Percentiles rank a stretch among this genome's conserved stretches.
These are phyloP conservation scores for Centropyge bicolor DNA, from an alignment of 2,797 vertebrate species.

Conservation along the genomic window DNA sequence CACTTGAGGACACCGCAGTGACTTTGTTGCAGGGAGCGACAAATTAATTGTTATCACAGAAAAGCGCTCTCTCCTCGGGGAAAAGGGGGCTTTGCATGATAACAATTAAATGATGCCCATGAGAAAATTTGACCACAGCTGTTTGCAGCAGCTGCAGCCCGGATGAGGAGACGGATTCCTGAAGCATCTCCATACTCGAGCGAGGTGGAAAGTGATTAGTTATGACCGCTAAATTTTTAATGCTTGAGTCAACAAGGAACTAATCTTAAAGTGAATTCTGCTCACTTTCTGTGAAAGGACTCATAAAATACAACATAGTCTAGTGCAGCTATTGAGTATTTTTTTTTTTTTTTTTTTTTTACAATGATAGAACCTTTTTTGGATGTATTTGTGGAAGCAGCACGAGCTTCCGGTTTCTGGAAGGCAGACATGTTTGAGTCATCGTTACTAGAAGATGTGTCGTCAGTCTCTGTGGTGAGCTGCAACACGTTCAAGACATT, in stretches of 20 bases:
- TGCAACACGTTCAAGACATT: too few relatives aligned
- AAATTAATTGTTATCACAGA: slow-evolving; percentile 51
- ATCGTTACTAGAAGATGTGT: too few relatives aligned
- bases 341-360: too few relatives aligned
- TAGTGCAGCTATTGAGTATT: not conserved
- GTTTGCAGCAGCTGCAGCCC: slow-evolving; percentile 59
- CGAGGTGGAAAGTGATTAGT: slow-evolving; percentile 17
- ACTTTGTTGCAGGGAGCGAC: slow-evolving; percentile 56
- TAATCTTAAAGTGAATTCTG: not conserved
- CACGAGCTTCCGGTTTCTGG: not conserved
- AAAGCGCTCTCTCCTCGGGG: slow-evolving; percentile 29
- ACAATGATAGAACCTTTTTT: not conserved
- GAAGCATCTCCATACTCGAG: slow-evolving; percentile 13
- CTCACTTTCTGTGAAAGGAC: not conserved
- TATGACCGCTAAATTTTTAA: not conserved
- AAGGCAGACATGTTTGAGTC: too few relatives aligned
- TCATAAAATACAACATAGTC: not conserved
- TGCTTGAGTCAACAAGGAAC: not conserved
- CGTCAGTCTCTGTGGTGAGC: too few relatives aligned
- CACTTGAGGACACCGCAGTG: slow-evolving; percentile 36
- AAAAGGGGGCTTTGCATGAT: slow-evolving; percentile 22
- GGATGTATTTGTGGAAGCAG: not conserved
- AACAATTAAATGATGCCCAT: slow-evolving; percentile 56
- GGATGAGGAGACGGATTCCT: slow-evolving; percentile 30
- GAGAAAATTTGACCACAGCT: slow-evolving; percentile 61